These are phyloP conservation scores for Gymnosoma rotundatum DNA, from an alignment of 2,888 invertebrate species.

Conservation along the genomic window DNA sequence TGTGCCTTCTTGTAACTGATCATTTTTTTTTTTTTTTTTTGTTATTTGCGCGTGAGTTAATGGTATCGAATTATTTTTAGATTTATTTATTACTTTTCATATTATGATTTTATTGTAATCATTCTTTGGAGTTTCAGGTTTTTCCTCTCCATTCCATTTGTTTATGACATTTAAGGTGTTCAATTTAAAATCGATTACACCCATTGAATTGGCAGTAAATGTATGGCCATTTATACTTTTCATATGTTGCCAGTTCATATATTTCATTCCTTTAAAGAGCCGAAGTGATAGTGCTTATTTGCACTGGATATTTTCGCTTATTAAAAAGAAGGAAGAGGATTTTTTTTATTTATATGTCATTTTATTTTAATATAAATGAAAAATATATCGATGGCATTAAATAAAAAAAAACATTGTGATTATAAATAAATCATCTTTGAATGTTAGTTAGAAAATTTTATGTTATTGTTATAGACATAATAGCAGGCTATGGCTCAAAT, in stretches of 20 bases:
- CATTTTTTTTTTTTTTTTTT: constrained; percentile 63
- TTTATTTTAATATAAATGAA: constrained; percentile 10
- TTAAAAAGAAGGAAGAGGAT: constrained; percentile 42
- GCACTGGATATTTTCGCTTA: constrained; percentile 7
- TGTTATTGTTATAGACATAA: no score
- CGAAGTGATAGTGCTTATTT: constrained; percentile 29
- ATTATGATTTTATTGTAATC: constrained; percentile 63
- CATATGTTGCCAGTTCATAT: constrained; percentile 3
- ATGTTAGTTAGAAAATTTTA: background rate
- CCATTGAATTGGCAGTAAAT: constrained; percentile 59
- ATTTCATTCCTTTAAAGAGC: constrained; percentile 28
- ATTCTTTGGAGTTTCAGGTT: constrained; percentile 57
- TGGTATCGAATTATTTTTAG: constrained; percentile 67
- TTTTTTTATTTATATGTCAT: constrained; percentile 36
- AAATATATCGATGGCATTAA: background rate
- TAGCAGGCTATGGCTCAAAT: no score
- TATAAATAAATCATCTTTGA: constrained; percentile 50
- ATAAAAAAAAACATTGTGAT: background rate
- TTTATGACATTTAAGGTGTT: constrained; percentile 71
- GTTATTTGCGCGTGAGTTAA: constrained; percentile 67
- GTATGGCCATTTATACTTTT: constrained; percentile 47
- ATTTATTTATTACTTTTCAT: constrained; percentile 71
- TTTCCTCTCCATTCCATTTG: constrained; percentile 43
- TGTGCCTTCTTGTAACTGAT: constrained; percentile 24
- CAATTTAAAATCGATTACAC: constrained; percentile 71